Percentiles rank a stretch among this genome's conserved stretches.
Evolutionary conservation across 1,140 invertebrate genomes (phyloP).

Genomic region (Adelges cooleyi): DNA sequence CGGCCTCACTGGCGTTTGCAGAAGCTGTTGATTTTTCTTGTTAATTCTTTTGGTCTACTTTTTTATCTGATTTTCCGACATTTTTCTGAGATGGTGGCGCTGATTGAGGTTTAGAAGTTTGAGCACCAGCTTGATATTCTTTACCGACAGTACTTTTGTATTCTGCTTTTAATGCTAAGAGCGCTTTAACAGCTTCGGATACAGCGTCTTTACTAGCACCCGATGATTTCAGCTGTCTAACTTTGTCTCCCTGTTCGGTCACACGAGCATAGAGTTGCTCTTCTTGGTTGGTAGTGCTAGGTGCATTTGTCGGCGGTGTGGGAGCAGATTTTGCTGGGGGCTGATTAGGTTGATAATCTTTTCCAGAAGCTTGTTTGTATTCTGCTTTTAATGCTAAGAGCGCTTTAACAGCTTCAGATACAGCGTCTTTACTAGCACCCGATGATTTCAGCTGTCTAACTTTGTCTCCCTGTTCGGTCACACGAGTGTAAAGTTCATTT

Average conservation of each 20-base stretch:
- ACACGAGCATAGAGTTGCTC: constrained; percentile 34
- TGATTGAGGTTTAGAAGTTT: constrained; percentile 30
- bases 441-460: no score
- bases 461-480: no score
- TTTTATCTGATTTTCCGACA: no score
- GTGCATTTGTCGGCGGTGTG: no score
- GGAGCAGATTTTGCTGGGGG: no score
- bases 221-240: constrained; percentile 37
- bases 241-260: constrained; percentile 34
- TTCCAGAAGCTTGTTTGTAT: no score
- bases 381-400: no score
- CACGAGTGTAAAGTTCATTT: no score
- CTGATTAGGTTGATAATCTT: no score
- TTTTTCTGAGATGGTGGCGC: constrained; percentile 35
- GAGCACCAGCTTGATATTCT: background rate
- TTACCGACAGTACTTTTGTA: constrained; percentile 49
- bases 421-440: no score
- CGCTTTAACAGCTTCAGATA: no score
- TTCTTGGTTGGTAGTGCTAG: no score
- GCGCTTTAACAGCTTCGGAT: constrained; percentile 38
- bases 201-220: constrained; percentile 47
- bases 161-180: constrained; percentile 46
- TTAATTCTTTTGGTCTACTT: constrained; percentile 21
- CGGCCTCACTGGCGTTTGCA: constrained; percentile 33
- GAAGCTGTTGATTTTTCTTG: background rate